These are phyloP conservation scores for Xestia ashworthii DNA, from an alignment of 2,888 invertebrate species.

Conservation along the genomic window DNA sequence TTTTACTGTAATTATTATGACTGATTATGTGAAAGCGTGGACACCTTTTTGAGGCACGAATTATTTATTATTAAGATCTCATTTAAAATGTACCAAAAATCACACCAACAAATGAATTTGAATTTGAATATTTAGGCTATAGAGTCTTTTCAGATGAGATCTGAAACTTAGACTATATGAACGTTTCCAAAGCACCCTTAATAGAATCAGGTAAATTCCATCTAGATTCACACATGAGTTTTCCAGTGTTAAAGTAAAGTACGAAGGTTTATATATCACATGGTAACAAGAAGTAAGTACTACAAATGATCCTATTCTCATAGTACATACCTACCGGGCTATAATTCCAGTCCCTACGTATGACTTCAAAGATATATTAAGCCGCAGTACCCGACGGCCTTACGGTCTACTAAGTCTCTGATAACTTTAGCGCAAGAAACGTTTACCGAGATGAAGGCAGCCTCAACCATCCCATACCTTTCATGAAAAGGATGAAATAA, in stretches of 20 bases:
- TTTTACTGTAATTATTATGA: too few species aligned
- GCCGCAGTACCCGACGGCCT: constrained; percentile 36
- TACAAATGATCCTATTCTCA: constrained; percentile 1
- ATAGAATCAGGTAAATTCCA: neutral
- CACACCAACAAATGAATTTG: too few species aligned
- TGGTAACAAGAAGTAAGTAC: neutral
- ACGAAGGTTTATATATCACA: neutral
- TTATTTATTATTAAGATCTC: too few species aligned
- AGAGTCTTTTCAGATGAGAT: neutral
- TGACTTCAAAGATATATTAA: constrained; percentile 50
- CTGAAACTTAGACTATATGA: neutral
- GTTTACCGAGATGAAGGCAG: constrained; percentile 51
- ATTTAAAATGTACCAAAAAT: too few species aligned
- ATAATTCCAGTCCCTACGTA: constrained; percentile 26
- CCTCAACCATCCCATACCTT: constrained; percentile 39
- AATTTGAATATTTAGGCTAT: too few species aligned
- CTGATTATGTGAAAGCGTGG: too few species aligned
- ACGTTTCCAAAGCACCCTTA: neutral
- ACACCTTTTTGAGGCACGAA: too few species aligned
- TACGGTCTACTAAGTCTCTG: constrained; percentile 54
- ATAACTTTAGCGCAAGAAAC: constrained; percentile 45
- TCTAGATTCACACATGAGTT: neutral
- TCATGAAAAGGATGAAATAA: constrained; percentile 49
- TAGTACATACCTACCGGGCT: constrained; percentile 4
- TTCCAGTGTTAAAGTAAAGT: neutral